Evolutionary conservation across 2,113 vertebrate species (phyloP).

Genomic region (Callorhinus ursinus): DNA sequence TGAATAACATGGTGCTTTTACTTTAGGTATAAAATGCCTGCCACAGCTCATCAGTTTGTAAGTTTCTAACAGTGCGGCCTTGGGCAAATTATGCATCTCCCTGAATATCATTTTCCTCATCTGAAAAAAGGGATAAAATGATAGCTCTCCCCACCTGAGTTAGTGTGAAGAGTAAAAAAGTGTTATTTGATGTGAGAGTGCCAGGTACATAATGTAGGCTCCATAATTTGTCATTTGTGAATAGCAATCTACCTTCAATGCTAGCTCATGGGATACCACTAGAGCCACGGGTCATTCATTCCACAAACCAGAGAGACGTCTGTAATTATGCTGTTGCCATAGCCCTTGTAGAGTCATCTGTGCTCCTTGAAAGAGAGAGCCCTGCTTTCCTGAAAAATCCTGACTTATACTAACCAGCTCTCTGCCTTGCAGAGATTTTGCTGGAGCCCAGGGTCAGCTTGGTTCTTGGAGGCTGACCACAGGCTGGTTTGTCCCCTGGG

Average conservation of each 20-base stretch:
- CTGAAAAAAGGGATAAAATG: constrained; percentile 23
- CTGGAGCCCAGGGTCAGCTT: neutral
- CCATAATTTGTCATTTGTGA: neutral
- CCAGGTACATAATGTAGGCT: neutral
- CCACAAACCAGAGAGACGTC: constrained; percentile 55
- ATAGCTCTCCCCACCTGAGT: neutral
- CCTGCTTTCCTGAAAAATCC: constrained; percentile 34
- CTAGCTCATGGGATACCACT: neutral
- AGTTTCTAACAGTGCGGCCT: neutral
- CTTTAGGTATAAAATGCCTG: neutral
- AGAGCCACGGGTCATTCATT: constrained; percentile 4
- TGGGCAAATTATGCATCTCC: neutral
- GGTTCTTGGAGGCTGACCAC: constrained; percentile 24
- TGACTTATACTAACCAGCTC: constrained; percentile 14
- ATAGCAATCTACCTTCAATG: neutral
- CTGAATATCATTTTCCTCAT: neutral
- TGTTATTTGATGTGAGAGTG: neutral
- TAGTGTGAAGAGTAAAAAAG: neutral
- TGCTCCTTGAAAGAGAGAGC: neutral
- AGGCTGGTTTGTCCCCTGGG: constrained; percentile 26
- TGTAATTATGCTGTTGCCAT: constrained; percentile 39
- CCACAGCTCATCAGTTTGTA: neutral
- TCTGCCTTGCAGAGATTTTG: constrained; percentile 12
- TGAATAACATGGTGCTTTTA: neutral
- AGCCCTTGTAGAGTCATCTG: constrained; percentile 13